A percentile compares a stretch with the other conserved stretches of the same genome.
phyloP scores from a whole-genome alignment of 1,140 invertebrate genomes.

The Diorhabda elongata region DNA sequence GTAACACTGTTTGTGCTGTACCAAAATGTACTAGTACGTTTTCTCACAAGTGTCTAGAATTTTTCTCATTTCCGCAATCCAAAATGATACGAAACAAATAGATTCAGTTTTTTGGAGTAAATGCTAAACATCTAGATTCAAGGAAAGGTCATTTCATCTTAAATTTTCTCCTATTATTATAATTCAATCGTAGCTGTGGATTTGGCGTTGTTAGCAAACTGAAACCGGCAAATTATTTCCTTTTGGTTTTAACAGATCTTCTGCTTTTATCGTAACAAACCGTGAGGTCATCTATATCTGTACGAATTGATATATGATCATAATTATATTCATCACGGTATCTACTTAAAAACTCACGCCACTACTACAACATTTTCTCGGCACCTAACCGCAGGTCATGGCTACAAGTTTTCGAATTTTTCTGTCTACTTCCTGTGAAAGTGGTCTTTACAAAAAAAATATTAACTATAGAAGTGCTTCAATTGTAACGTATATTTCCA shows the following conservation, averaged over 20 bases:
- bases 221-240: background rate
- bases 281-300: background rate
- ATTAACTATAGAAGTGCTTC: too few relatives aligned
- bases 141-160: too few relatives aligned
- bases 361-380: too few relatives aligned
- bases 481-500: too few relatives aligned
- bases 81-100: background rate
- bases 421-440: too few relatives aligned
- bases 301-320: constrained; percentile 5
- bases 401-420: too few relatives aligned
- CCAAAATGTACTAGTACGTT: background rate
- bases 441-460: too few relatives aligned
- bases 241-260: background rate
- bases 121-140: background rate
- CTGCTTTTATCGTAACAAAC: constrained; percentile 10
- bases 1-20: background rate
- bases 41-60: background rate
- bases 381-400: too few relatives aligned
- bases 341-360: background rate
- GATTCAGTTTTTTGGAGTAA: background rate
- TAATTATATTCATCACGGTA: constrained; percentile 6
- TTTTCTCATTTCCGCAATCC: background rate
- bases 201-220: too few relatives aligned
- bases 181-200: too few relatives aligned
- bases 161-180: too few relatives aligned